Base-by-base conservation (phyloP, 2,797 vertebrate genomes). In the Nyctibius grandis region DNA sequence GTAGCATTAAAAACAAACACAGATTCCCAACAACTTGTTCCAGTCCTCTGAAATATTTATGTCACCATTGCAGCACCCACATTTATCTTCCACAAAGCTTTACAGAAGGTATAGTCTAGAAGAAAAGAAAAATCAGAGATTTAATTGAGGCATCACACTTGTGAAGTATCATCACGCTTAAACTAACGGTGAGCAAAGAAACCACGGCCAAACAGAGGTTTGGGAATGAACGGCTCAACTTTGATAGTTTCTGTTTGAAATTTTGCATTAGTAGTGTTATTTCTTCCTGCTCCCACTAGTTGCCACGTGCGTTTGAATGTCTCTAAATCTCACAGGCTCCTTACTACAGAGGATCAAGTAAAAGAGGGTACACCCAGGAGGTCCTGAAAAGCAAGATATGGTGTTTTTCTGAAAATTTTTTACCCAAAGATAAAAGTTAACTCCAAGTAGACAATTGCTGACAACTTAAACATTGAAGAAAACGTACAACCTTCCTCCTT, bases 21-120 rank as follows among this genome's bases (percentile, higher is more conserved):
- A 94, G 93, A 74, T 75, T 94, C 87, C 91, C 86, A 74, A 97
- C 60, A 95, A 91, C 79, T 96, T 95, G 96, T 94, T 96, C 93
- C 97, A 96, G 95, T 94, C 93, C 97, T 97, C 96, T 97, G 97
- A 95, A 96, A 88, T 76, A 93, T 97, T 99, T 98, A 99, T 99
- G 99, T 99, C 98, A 99, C 99, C 99, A 99, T 99, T 97, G 98
- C 99, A 99, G 98, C 98, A 96, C 97, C 95, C 97, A 82, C 97
- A 95, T 96, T 56, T 81, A 21, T 91, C 93, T 95, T 90, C 96
- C 93, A 92, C 84, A 90, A 94, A 91, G 91, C 76, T 92, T 96
- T 93, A 97, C 74, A 59, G 91, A 96, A 96, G 96, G 94, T 85
- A 77, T 3, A 85, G 57, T 73, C 98, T 98, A 94, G 89, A 98